Base-by-base conservation (phyloP, 2,113 vertebrate genomes). In the Uropsilus gracilis region DNA sequence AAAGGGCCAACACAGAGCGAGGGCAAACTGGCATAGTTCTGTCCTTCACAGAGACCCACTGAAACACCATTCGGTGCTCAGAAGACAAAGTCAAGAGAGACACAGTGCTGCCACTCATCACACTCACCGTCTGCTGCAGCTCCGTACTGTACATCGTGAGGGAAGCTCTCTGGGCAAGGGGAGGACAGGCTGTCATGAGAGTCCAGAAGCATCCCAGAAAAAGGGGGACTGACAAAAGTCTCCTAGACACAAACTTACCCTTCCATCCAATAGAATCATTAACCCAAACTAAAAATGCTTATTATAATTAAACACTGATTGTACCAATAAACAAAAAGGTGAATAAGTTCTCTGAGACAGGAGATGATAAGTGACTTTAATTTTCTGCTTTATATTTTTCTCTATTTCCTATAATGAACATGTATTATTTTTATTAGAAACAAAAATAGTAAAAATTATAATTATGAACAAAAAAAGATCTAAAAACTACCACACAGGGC, bases 391-490 rank as follows among this genome's bases (percentile, higher is more conserved):
- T n/a, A n/a, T n/a, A n/a, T n/a, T n/a, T n/a, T n/a, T n/a, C n/a
- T n/a, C n/a, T n/a, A n/a, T n/a, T n/a, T n/a, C n/a, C n/a, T n/a
- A n/a, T n/a, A n/a, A n/a, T n/a, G n/a, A n/a, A n/a, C 16, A 86
- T 63, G 20, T 76, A 69, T 76, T 85, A 61, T 34, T 77, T 76
- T 93, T 91, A 86, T 86, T 89, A 93, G 50, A 94, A 89, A 88
- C n/a, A 90, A 83, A 88, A 81, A 2, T n/a, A 77, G 28, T 92
- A 93, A 84, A 81, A 39, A n/a, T 64, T 87, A 50, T 39, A 76
- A 80, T 82, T 72, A 92, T 17, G 73, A 86, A 93, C 57, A 24
- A 76, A 88, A 80, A 73, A 28, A 88, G 14, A 46, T 12, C 61
- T 42, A 88, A 66, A 95, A 46, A 72, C 18, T 68, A 71, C 75